Percentiles rank a stretch among this genome's conserved stretches.
Evolutionary conservation across 2,888 invertebrate species (phyloP).

Genomic region (Drosophila anomalata): DNA sequence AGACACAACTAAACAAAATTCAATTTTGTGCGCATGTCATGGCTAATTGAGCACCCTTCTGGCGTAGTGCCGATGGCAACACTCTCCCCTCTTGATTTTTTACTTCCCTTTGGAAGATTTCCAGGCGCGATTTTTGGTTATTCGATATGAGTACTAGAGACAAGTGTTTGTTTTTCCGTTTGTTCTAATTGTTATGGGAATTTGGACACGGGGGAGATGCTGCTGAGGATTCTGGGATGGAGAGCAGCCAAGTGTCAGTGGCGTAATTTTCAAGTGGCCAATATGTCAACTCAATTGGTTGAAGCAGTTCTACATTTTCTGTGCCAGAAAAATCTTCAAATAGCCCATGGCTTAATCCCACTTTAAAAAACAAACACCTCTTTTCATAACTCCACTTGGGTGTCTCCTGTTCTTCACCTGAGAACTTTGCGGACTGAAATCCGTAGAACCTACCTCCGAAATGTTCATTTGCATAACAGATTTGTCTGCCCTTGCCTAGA

Average conservation of each 20-base stretch:
- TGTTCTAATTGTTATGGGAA: constrained; percentile 81
- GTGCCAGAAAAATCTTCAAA: constrained; percentile 1
- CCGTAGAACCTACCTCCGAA: not conserved
- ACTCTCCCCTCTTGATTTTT: constrained; percentile 27
- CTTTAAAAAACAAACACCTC: no score
- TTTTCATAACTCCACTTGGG: not conserved
- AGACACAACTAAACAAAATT: constrained; percentile 71
- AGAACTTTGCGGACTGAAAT: not conserved
- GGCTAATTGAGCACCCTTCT: constrained; percentile 84
- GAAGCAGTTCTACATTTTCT: not conserved
- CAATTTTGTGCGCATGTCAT: constrained; percentile 78
- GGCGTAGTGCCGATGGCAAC: constrained; percentile 70
- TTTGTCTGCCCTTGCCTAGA: constrained; percentile 62
- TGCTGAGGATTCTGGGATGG: constrained; percentile 14
- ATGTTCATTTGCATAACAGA: constrained; percentile 41
- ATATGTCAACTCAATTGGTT: constrained; percentile 47
- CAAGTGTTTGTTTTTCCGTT: constrained; percentile 78
- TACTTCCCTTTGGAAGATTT: constrained; percentile 34
- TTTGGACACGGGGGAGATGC: constrained; percentile 53
- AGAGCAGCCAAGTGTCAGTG: constrained; percentile 11
- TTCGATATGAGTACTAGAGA: constrained; percentile 75
- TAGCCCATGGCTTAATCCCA: no score
- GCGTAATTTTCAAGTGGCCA: constrained; percentile 25
- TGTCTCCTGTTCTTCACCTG: not conserved
- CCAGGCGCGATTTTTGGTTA: constrained; percentile 55